Conservation (phyloP, 2,797 vertebrate species). For the Chanos chanos region DNA sequence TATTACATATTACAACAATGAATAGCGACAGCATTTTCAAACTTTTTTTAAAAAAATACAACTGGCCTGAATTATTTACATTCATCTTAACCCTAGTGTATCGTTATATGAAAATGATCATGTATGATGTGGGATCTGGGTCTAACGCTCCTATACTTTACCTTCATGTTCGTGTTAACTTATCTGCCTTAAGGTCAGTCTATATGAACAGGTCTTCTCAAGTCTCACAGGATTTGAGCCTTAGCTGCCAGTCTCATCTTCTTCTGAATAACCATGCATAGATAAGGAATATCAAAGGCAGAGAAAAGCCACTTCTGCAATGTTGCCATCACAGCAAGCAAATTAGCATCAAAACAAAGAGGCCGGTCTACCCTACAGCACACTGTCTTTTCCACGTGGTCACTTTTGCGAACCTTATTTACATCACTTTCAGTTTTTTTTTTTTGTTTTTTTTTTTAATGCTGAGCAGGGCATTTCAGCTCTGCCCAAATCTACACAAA, state of each 20-base stretch:
- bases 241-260: conserved; percentile 46
- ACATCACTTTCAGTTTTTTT: too few relatives aligned
- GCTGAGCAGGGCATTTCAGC: conserved; percentile 62
- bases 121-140: too few relatives aligned
- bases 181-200: conserved; percentile 65
- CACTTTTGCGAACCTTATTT: conserved; percentile 70
- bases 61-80: neutral
- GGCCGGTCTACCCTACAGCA: conserved; percentile 67
- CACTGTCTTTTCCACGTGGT: conserved; percentile 66
- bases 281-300: conserved; percentile 70
- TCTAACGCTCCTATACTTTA: neutral
- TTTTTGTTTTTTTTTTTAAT: conserved; percentile 63
- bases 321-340: conserved; percentile 71
- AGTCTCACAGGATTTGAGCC: conserved; percentile 67
- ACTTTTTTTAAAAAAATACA: too few relatives aligned
- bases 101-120: too few relatives aligned
- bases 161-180: neutral
- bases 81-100: neutral
- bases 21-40: too few relatives aligned
- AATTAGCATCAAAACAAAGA: conserved; percentile 78
- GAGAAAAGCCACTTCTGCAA: conserved; percentile 63
- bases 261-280: conserved; percentile 61
- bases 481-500: conserved; percentile 40
- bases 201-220: conserved; percentile 64
- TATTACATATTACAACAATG: too few relatives aligned